Evolutionary conservation across 64 coral and sea anemone species (phyloP), one percentile per base, ranked within the genome.

Genomic region (Pocillopora verrucosa): DNA sequence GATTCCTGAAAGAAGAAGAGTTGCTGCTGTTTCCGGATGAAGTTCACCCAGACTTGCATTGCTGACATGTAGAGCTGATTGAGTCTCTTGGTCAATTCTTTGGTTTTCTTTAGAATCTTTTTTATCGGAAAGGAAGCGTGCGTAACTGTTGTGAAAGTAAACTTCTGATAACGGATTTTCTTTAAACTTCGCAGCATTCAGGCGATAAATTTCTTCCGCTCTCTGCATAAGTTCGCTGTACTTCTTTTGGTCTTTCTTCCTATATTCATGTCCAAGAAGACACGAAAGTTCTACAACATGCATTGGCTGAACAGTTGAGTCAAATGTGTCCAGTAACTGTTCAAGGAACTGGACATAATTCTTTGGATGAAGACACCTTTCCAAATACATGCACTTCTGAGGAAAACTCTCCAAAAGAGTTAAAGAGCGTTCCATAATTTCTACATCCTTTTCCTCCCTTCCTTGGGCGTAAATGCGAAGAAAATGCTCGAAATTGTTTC

Each of bases 401-500:
- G 59, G 34, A 65, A 83, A 37, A 25, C 75, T 58, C 3, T 13
- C 41, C 0, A 76, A 13, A 3, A 76, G 76, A 22, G 0, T 13
- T 56, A 9, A 2, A n/a, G 25, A 73, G n/a, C n/a, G n/a, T n/a
- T n/a, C n/a, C 12, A 30, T 17, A 59, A 61, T 59, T 0, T 63
- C 82, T 17, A 13, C 15, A 16, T 51, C 4, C 16, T 65, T 7
- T 6, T 17, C 20, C 16, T 17, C 15, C 16, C 63, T 65, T 65
- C 63, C 6, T 61, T 60, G 1, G 36, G 73, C 60, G 1, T 76
- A 77, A 17, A 16, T 36, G n/a, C 85, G n/a, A 36, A 91, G 63
- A 61, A 74, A 59, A 76, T 86, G n/a, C 26, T 91, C 89, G 13
- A 89, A 81, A 13, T 93, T 80, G 11, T 36, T 56, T 67, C 92